Conservation (phyloP, 2,888 invertebrate species). For the Tridacna gigas region DNA sequence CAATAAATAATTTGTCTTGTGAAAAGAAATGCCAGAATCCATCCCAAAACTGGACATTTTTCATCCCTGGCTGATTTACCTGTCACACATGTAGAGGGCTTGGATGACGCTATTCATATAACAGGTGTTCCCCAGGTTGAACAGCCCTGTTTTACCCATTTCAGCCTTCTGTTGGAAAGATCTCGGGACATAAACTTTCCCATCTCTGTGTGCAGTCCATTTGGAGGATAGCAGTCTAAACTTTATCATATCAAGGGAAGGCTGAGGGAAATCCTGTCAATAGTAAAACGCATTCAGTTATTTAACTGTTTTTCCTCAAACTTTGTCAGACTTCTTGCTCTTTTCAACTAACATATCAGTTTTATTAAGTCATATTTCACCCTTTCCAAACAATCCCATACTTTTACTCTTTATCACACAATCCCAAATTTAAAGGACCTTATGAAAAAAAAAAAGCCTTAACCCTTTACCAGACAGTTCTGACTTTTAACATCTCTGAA, state of each 20-base stretch:
- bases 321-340: too few relatives aligned
- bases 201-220: constrained; percentile 75
- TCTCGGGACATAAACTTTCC: constrained; percentile 57
- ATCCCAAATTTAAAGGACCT: not conserved
- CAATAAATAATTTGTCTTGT: too few relatives aligned
- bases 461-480: too few relatives aligned
- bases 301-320: too few relatives aligned
- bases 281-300: too few relatives aligned
- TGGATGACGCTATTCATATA: constrained; percentile 95
- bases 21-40: too few relatives aligned
- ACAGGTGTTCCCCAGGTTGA: constrained; percentile 94
- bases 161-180: constrained; percentile 78
- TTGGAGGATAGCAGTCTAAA: constrained; percentile 70
- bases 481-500: too few relatives aligned
- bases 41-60: not conserved
- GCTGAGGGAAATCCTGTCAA: constrained; percentile 76
- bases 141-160: constrained; percentile 89
- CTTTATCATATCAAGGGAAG: constrained; percentile 73
- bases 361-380: too few relatives aligned
- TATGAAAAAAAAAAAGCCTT: not conserved
- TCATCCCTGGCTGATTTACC: constrained; percentile 82
- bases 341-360: too few relatives aligned
- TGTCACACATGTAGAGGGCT: constrained; percentile 92
- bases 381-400: not conserved
- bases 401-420: too few relatives aligned